Evolutionary conservation across 2,888 invertebrate genomes (phyloP).

Genomic region (Tortrix viridana): DNA sequence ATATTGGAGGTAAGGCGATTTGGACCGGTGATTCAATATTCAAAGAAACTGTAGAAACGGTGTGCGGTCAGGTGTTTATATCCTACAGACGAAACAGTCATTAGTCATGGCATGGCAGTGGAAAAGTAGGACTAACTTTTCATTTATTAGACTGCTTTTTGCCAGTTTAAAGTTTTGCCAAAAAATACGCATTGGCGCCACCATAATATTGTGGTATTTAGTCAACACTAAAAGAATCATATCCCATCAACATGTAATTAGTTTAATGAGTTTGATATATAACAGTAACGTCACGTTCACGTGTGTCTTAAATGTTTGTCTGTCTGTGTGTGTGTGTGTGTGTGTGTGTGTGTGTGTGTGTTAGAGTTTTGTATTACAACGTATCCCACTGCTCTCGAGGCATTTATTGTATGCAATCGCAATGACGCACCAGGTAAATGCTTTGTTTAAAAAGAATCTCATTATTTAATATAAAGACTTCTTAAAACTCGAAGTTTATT

Average conservation of each 20-base stretch:
- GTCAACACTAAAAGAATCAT: too few relatives aligned
- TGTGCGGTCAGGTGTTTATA: conserved; percentile 28
- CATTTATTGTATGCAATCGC: conserved; percentile 10
- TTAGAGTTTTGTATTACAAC: conserved; percentile 12
- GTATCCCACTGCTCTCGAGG: conserved; percentile 10
- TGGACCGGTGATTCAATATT: conserved; percentile 32
- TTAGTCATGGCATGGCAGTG: conserved; percentile 21
- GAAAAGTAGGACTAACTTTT: conserved; percentile 8
- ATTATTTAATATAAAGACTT: background rate
- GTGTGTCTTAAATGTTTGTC: too few relatives aligned
- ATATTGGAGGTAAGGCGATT: conserved; percentile 9
- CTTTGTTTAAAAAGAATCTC: background rate
- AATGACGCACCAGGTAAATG: conserved; percentile 16
- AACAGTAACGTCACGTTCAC: too few relatives aligned
- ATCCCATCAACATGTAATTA: too few relatives aligned
- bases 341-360: too few relatives aligned
- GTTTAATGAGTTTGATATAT: too few relatives aligned
- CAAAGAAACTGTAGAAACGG: conserved; percentile 24
- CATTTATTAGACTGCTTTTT: too few relatives aligned
- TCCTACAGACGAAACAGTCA: conserved; percentile 17
- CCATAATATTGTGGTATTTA: too few relatives aligned
- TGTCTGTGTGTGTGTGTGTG: too few relatives aligned
- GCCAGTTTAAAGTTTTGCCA: too few relatives aligned
- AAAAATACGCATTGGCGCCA: too few relatives aligned
- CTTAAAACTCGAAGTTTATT: background rate